phyloP scores from a whole-genome alignment of 1,140 invertebrate genomes.

The Anastatus disparis region DNA sequence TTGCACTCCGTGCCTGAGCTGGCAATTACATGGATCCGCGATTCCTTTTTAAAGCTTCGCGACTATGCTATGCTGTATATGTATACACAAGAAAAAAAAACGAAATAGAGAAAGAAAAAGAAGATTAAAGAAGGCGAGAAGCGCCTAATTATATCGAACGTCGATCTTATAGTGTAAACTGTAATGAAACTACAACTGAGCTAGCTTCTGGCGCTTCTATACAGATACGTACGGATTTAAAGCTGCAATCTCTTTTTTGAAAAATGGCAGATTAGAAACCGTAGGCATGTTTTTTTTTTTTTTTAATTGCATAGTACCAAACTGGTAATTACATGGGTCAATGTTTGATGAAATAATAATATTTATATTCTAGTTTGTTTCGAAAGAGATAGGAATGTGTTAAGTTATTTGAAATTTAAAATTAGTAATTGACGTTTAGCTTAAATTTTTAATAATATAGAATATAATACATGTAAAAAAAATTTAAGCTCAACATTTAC shows the following conservation, averaged over 20 bases:
- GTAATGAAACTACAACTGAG: neutral
- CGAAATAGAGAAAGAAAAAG: neutral
- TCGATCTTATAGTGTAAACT: slow-evolving; percentile 21
- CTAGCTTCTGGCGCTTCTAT: slow-evolving; percentile 16
- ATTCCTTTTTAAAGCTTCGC: slow-evolving; percentile 51
- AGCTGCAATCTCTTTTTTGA: too few species aligned
- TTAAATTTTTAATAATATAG: too few species aligned
- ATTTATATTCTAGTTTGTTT: neutral
- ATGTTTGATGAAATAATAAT: slow-evolving; percentile 7
- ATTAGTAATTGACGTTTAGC: neutral
- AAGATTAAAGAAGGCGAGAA: slow-evolving; percentile 23
- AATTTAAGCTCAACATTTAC: too few species aligned
- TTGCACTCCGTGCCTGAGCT: slow-evolving; percentile 35
- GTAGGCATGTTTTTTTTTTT: neutral
- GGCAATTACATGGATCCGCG: slow-evolving; percentile 43
- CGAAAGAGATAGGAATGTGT: neutral
- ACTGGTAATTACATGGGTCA: too few species aligned
- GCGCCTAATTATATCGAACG: slow-evolving; percentile 33
- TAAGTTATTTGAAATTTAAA: neutral
- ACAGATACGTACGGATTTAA: neutral
- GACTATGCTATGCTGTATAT: neutral
- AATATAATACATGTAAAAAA: too few species aligned
- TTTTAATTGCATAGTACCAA: neutral
- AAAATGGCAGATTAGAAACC: too few species aligned
- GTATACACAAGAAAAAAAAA: too few species aligned